A percentile compares a stretch with the other conserved stretches of the same genome.
Conservation (phyloP, 1,140 invertebrate species). For the Heliconius nattereri region DNA sequence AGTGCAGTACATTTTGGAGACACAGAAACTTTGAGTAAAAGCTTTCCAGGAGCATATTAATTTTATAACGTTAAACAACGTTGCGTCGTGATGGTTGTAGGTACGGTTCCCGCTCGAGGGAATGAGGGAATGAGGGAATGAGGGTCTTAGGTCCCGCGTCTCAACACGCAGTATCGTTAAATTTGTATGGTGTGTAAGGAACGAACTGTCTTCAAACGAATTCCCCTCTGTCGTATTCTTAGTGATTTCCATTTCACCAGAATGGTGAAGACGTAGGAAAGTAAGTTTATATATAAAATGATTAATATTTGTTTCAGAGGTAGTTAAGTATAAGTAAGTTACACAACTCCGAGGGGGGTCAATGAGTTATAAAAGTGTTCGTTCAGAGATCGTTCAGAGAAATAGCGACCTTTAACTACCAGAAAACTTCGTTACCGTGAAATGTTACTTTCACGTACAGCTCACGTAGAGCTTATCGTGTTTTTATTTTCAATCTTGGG, state of each 20-base stretch:
- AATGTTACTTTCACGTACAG: neutral
- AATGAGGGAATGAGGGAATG: too few relatives aligned
- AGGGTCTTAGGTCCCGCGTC: too few relatives aligned
- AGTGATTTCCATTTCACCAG: too few relatives aligned
- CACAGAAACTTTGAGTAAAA: neutral
- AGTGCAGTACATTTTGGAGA: neutral
- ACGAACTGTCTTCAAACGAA: too few relatives aligned
- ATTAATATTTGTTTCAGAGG: neutral
- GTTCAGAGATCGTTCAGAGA: neutral
- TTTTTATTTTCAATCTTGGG: neutral
- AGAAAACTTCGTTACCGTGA: neutral
- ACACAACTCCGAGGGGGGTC: neutral
- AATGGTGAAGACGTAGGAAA: neutral
- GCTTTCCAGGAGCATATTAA: neutral
- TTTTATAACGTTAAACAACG: neutral
- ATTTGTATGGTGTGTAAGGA: too few relatives aligned
- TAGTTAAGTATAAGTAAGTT: neutral
- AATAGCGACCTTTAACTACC: slow-evolving; percentile 10
- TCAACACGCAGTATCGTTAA: neutral
- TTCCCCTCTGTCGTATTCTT: too few relatives aligned
- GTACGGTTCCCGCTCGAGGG: too few relatives aligned
- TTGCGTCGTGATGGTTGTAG: too few relatives aligned
- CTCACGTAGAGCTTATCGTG: neutral
- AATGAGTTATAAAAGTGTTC: slow-evolving; percentile 1
- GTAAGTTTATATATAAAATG: neutral